A percentile compares a stretch with the other conserved stretches of the same genome.
Conservation (phyloP, 2,113 vertebrate species). For the Polyodon spathula region DNA sequence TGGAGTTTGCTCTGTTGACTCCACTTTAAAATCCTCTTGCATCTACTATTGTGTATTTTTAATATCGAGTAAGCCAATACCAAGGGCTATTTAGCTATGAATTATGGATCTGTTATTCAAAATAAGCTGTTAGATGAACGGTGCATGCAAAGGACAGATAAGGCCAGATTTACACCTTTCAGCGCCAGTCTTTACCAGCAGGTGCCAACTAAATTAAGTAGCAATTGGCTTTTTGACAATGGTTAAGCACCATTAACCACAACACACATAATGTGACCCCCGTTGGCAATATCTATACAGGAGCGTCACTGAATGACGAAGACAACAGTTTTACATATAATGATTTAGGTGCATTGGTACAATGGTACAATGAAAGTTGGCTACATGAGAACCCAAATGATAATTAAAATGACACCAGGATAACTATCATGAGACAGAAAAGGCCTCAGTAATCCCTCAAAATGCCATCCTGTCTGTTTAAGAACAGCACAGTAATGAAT, state of each 20-base stretch:
- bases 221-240: constrained; percentile 60
- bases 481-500: constrained; percentile 1
- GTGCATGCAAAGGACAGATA: constrained; percentile 63
- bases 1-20: constrained; percentile 30
- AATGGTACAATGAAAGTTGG: too few relatives aligned
- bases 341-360: too few relatives aligned
- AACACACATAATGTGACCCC: too few relatives aligned
- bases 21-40: constrained; percentile 40
- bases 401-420: too few relatives aligned
- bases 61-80: constrained; percentile 51
- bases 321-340: too few relatives aligned
- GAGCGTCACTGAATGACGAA: too few relatives aligned
- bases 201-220: constrained; percentile 62
- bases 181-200: constrained; percentile 49
- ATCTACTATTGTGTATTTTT: constrained; percentile 50
- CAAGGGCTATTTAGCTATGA: constrained; percentile 57
- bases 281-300: too few relatives aligned
- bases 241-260: too few relatives aligned
- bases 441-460: too few relatives aligned
- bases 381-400: too few relatives aligned
- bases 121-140: constrained; percentile 58
- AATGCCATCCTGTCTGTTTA: too few relatives aligned
- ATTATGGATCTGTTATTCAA: constrained; percentile 68
- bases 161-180: constrained; percentile 66
- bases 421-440: too few relatives aligned